phyloP scores from a whole-genome alignment of 2,113 vertebrate species.

The Ginglymostoma cirratum region DNA sequence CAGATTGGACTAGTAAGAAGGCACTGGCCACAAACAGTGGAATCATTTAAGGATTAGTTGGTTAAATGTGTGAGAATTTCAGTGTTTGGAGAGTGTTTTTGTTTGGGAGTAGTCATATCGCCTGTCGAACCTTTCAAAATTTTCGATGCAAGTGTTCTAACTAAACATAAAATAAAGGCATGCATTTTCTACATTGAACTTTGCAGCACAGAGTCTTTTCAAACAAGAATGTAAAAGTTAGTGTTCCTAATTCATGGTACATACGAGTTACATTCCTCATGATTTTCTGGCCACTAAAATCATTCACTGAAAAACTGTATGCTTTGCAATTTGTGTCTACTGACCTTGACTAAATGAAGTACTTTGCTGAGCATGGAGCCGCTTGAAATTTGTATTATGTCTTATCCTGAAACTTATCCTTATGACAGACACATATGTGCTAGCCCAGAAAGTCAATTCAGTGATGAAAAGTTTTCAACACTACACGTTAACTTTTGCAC shows the following conservation, averaged over 20 bases:
- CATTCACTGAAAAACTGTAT: background rate
- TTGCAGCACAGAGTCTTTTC: background rate
- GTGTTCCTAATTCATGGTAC: background rate
- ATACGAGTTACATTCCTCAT: background rate
- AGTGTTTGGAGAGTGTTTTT: background rate
- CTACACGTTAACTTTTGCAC: background rate
- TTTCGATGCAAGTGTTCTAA: background rate
- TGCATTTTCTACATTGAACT: background rate
- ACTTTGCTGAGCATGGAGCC: background rate
- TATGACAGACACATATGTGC: background rate
- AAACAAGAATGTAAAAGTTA: background rate
- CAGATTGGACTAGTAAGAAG: background rate
- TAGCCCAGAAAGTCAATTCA: background rate
- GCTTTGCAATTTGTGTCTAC: background rate
- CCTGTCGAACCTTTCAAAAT: background rate
- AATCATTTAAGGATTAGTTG: background rate
- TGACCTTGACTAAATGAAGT: background rate
- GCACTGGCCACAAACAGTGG: background rate
- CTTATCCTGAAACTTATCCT: background rate
- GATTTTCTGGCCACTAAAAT: background rate
- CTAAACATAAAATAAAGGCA: background rate
- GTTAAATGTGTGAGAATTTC: background rate
- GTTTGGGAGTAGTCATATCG: background rate
- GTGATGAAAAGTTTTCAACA: background rate
- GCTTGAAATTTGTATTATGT: background rate